Conservation (phyloP, 2,888 invertebrate species). For the Scaptomyza polygonia region DNA sequence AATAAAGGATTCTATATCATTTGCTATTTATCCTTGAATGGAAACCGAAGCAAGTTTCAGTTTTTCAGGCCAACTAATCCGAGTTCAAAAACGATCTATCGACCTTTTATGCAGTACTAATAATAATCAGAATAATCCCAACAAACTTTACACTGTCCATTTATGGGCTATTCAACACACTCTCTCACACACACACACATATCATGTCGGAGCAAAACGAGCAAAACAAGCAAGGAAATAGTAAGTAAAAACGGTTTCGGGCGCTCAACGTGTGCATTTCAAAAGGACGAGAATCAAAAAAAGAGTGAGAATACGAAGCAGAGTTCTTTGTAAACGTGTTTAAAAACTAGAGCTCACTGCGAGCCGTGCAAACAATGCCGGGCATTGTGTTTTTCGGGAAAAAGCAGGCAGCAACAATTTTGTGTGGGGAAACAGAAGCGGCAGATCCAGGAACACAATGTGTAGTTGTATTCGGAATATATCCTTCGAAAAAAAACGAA, state of each 20-base stretch:
- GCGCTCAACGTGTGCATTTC: constrained; percentile 49
- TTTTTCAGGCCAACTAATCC: constrained; percentile 32
- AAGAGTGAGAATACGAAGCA: constrained; percentile 40
- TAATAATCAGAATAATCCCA: constrained; percentile 6
- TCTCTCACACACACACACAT: constrained; percentile 40
- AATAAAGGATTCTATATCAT: background rate
- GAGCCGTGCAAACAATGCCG: constrained; percentile 47
- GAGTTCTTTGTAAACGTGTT: constrained; percentile 62
- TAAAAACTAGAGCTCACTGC: constrained; percentile 55
- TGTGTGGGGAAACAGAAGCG: constrained; percentile 5
- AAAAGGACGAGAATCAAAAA: constrained; percentile 19
- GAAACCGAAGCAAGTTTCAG: background rate
- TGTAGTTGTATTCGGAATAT: constrained; percentile 20
- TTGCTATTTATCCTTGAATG: background rate
- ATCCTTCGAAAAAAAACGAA: constrained; percentile 10
- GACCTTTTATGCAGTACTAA: constrained; percentile 21
- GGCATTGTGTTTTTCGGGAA: constrained; percentile 34
- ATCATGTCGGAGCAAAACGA: background rate
- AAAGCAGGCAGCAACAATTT: constrained; percentile 6
- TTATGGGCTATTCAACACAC: constrained; percentile 38
- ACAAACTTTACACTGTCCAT: constrained; percentile 30
- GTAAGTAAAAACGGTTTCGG: constrained; percentile 29
- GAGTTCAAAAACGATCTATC: constrained; percentile 12
- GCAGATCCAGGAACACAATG: constrained; percentile 6
- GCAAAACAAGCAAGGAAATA: background rate